Evolutionary conservation across 2,888 invertebrate species (phyloP).

Genomic region (Empis livida): DNA sequence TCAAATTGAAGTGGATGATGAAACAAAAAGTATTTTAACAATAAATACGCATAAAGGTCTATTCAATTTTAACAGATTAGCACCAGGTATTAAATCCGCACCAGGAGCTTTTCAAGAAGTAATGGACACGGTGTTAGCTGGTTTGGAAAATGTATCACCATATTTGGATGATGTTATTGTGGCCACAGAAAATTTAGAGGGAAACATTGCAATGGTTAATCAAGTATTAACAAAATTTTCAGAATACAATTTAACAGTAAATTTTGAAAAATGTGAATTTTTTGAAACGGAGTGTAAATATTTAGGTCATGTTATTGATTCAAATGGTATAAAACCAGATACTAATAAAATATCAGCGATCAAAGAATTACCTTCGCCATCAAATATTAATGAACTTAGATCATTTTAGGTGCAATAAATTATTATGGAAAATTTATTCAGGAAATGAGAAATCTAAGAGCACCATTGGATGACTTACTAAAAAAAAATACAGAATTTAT

Average conservation of each 20-base stretch:
- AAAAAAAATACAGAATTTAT: constrained; percentile 5
- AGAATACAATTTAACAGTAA: constrained; percentile 7
- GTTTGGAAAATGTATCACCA: constrained; percentile 6
- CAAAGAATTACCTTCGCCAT: constrained; percentile 4
- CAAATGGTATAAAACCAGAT: constrained; percentile 3
- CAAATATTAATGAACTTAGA: constrained; percentile 5
- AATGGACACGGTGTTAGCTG: constrained; percentile 11
- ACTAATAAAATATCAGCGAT: constrained; percentile 3
- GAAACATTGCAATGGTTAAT: constrained; percentile 5
- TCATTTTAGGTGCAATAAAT: constrained; percentile 10
- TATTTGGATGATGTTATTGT: constrained; percentile 13
- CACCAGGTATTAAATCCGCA: constrained; percentile 12
- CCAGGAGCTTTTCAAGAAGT: constrained; percentile 13
- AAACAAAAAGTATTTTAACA: constrained; percentile 11
- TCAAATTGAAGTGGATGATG: constrained; percentile 6
- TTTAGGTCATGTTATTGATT: constrained; percentile 9
- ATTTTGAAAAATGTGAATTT: constrained; percentile 11
- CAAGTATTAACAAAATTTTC: constrained; percentile 4
- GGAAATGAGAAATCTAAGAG: background rate
- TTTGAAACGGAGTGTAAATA: constrained; percentile 5
- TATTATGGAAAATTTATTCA: constrained; percentile 10
- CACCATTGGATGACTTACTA: constrained; percentile 8
- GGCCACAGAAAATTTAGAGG: too few relatives aligned
- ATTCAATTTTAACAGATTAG: constrained; percentile 11
- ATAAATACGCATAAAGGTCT: constrained; percentile 11